Base-by-base conservation (phyloP, 2,797 vertebrate genomes). In the Urocyon cinereoargenteus region DNA sequence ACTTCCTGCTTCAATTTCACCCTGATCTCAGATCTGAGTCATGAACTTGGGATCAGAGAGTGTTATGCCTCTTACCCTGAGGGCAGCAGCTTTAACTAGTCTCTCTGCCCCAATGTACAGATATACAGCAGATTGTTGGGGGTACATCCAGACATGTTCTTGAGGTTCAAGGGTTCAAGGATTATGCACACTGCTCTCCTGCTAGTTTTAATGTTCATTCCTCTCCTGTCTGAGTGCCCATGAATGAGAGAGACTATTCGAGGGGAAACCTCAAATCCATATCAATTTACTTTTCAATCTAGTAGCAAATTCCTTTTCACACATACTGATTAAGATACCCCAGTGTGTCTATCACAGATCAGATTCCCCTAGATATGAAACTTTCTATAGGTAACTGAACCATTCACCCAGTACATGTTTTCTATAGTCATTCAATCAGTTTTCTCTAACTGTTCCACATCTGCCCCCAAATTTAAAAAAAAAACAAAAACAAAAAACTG, bases 121-220 rank as follows among this genome's bases (percentile, higher is more conserved):
- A 13, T 1, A 55, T 0, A 45, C 6, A 49, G 3, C 61, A 28
- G 22, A 13, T 15, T 26, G 18, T 45, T 0, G 0, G 5, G 16
- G 51, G 24, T 5, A 24, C 0, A 0, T 10, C 53, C 19, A n/a
- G 57, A 12, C 24, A 6, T 2, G 61, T 49, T 31, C 19, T 19
- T 31, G 40, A 34, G 11, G 6, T 49, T 9, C n/a, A 40, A 19
- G 5, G 9, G 13, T 11, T 28, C 62, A 40, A 28, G 3, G 10
- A 6, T 24, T 16, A 16, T 1, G 4, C 13, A 2, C 6, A 4
- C 9, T 45, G 84, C 61, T 78, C 45, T 90, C 34, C 34, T 61
- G 81, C 45, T 53, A 28, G 49, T 21, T 51, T 9, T 55, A 78
- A 36, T 15, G 53, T 26, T 57, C 6, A 31, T 21, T 22, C 40